A percentile compares a stretch with the other conserved stretches of the same genome.
phyloP scores from a whole-genome alignment of 2,113 vertebrate genomes.

The Ailurus styani region DNA sequence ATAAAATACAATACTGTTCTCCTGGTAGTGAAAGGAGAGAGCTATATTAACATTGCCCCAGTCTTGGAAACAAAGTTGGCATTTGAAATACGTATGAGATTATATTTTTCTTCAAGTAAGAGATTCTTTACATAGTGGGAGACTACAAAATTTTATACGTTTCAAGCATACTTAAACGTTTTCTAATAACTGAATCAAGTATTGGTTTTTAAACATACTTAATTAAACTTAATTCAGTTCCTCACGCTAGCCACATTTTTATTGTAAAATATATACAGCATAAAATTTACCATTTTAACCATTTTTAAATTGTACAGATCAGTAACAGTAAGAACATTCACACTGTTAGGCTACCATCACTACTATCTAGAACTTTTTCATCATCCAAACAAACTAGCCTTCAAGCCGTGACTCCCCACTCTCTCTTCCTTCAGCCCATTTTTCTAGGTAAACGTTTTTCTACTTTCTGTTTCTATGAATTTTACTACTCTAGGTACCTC shows the following conservation, averaged over 20 bases:
- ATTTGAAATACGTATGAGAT: background rate
- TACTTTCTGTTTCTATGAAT: background rate
- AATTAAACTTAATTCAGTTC: background rate
- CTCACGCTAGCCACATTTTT: background rate
- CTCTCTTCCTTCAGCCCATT: background rate
- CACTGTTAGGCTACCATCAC: background rate
- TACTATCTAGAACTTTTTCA: background rate
- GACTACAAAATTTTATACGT: background rate
- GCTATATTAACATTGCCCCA: background rate
- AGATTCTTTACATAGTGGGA: background rate
- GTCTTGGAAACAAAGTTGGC: background rate
- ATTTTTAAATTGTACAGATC: background rate
- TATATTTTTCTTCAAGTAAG: background rate
- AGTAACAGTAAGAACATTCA: background rate
- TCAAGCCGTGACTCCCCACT: background rate
- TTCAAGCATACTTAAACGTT: background rate
- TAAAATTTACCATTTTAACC: background rate
- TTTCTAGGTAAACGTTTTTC: background rate
- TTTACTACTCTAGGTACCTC: background rate
- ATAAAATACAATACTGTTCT: background rate
- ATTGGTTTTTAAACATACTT: background rate
- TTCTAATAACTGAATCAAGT: background rate
- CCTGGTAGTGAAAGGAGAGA: background rate
- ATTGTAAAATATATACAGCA: background rate
- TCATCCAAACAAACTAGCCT: background rate